A percentile compares a stretch with the other conserved stretches of the same genome.
These are phyloP conservation scores for Tauraco hartlaubi DNA, from an alignment of 2,797 vertebrate genomes.

Conservation along the genomic window DNA sequence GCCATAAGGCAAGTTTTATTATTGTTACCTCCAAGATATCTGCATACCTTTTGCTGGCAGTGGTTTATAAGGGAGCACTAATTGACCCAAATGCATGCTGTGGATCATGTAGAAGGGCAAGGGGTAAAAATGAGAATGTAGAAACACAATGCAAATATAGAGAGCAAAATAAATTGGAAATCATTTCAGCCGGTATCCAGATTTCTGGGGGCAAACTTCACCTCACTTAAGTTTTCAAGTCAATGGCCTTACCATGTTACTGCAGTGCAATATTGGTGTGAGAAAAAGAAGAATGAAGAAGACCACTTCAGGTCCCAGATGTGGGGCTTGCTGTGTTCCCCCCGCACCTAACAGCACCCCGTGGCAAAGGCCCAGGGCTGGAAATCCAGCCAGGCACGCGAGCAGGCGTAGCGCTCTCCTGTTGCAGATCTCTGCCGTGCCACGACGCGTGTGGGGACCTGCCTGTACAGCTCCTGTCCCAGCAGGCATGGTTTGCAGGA, in stretches of 20 bases:
- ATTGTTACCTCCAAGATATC: not conserved
- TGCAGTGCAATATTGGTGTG: not conserved
- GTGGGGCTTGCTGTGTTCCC: not conserved
- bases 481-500: not conserved
- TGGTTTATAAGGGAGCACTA: not conserved
- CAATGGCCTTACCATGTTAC: not conserved
- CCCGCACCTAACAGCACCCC: not conserved
- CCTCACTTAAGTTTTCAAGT: not conserved
- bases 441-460: fast-evolving
- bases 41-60: not conserved
- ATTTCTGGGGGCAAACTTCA: not conserved
- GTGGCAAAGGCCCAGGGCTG: not conserved
- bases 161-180: not conserved
- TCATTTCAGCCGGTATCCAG: not conserved
- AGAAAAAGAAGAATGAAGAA: not conserved
- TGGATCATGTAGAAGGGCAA: not conserved
- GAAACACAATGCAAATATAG: not conserved
- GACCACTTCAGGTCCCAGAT: not conserved
- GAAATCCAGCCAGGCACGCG: fast-evolving
- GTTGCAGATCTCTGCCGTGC: not conserved
- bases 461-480: not conserved
- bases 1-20: not conserved
- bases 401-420: not conserved
- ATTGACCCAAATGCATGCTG: not conserved
- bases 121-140: not conserved